Conservation (phyloP, 2,888 invertebrate species). For the Leucozona laternaria region DNA sequence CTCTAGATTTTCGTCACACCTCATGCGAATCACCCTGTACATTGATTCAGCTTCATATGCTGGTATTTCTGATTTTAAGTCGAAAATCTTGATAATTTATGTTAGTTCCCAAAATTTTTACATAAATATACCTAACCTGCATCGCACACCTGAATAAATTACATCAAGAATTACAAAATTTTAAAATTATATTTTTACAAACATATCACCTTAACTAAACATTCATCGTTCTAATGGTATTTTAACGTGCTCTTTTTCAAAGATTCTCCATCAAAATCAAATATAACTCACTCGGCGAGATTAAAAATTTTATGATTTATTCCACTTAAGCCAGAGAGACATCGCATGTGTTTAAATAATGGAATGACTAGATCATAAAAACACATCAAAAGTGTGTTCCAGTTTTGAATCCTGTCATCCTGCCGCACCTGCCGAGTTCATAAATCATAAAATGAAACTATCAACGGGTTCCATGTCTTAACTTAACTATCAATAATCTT, state of each 20-base stretch:
- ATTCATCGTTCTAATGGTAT: conserved; percentile 6
- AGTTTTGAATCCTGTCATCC: conserved; percentile 33
- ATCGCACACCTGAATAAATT: not conserved
- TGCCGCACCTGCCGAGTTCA: conserved; percentile 65
- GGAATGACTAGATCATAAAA: conserved; percentile 45
- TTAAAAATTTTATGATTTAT: conserved; percentile 66
- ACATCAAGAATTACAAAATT: not conserved
- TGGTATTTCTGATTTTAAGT: too few species aligned
- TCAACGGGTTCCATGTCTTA: conserved; percentile 66
- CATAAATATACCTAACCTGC: not conserved
- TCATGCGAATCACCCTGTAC: too few species aligned
- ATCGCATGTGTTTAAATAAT: conserved; percentile 19
- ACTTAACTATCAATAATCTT: conserved; percentile 71
- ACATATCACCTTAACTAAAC: not conserved
- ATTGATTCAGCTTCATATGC: too few species aligned
- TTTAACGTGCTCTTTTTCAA: conserved; percentile 17
- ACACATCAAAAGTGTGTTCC: conserved; percentile 43
- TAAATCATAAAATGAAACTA: conserved; percentile 66
- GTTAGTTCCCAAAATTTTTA: too few species aligned
- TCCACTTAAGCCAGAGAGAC: conserved; percentile 51
- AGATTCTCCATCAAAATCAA: not conserved
- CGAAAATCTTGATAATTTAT: too few species aligned
- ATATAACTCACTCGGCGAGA: conserved; percentile 7
- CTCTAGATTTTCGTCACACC: too few species aligned
- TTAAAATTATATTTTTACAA: too few species aligned